Percentiles rank a stretch among this genome's conserved stretches.
phyloP scores from a whole-genome alignment of 1,140 invertebrate genomes.

The Saccostrea cuccullata region DNA sequence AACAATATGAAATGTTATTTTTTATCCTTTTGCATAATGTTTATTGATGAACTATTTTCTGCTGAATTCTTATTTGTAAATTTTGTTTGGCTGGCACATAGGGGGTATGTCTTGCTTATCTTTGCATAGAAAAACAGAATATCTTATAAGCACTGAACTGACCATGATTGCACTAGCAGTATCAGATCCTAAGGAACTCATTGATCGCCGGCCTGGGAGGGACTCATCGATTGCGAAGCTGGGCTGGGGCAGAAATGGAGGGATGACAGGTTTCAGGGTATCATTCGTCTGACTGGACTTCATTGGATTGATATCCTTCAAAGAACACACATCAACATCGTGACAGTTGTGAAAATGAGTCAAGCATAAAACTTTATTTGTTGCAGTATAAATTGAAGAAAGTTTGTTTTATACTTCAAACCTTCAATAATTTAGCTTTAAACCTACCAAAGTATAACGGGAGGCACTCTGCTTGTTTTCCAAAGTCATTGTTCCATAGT shows the following conservation, averaged over 20 bases:
- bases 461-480: conserved; percentile 76
- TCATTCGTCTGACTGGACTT: conserved; percentile 69
- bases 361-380: not conserved
- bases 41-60: too few relatives aligned
- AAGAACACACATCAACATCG: conserved; percentile 6
- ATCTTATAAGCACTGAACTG: conserved; percentile 23
- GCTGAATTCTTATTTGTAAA: too few relatives aligned
- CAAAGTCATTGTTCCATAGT: conserved; percentile 73
- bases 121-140: too few relatives aligned
- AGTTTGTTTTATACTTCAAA: too few relatives aligned
- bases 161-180: conserved; percentile 59
- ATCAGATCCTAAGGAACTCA: conserved; percentile 56
- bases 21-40: too few relatives aligned
- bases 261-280: conserved; percentile 76
- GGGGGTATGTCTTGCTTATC: too few relatives aligned
- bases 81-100: too few relatives aligned
- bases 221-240: conserved; percentile 71
- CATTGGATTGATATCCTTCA: conserved; percentile 73
- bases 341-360: not conserved
- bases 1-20: too few relatives aligned
- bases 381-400: not conserved
- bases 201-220: conserved; percentile 50
- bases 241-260: conserved; percentile 76
- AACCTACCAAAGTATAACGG: conserved; percentile 72
- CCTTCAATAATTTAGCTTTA: too few relatives aligned